These are phyloP conservation scores for Chelmon rostratus DNA, from an alignment of 2,797 vertebrate genomes.

Conservation along the genomic window DNA sequence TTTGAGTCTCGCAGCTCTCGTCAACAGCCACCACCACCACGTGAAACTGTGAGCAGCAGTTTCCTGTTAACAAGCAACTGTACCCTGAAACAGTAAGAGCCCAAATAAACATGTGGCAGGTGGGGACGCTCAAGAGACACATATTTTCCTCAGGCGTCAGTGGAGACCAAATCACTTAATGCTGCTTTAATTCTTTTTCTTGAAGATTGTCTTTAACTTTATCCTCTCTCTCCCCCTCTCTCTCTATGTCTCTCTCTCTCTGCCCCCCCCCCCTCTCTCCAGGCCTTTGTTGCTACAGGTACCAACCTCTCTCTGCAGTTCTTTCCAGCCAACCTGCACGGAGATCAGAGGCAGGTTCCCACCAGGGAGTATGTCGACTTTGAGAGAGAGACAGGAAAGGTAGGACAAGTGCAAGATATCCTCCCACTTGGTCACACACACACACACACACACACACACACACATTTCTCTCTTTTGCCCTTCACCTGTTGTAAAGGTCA, in stretches of 20 bases:
- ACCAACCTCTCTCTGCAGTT: conserved; percentile 99
- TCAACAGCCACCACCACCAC: not conserved
- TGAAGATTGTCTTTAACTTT: not conserved
- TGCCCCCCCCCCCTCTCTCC: conserved; percentile 79
- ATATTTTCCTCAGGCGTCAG: not conserved
- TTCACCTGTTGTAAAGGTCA: conserved; percentile 5
- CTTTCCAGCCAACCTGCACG: conserved; percentile 98
- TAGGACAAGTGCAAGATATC: conserved; percentile 74
- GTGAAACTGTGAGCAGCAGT: not conserved
- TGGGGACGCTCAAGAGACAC: not conserved
- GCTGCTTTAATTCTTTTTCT: not conserved
- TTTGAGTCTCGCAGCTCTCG: conserved; percentile 2
- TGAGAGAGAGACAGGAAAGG: conserved; percentile 98
- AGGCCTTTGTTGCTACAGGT: conserved; percentile 99
- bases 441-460: conserved; percentile 10
- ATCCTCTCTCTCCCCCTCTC: conserved; percentile 81
- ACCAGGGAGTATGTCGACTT: conserved; percentile 98
- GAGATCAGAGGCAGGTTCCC: conserved; percentile 96
- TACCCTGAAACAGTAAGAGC: not conserved
- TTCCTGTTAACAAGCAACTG: not conserved
- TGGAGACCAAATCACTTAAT: not conserved
- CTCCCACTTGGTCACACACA: not conserved
- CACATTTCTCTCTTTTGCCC: not conserved
- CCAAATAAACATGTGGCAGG: not conserved
- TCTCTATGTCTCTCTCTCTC: conserved; percentile 73